These are phyloP conservation scores for Geophilus truncorum DNA, from an alignment of 2,888 invertebrate genomes.

Conservation along the genomic window DNA sequence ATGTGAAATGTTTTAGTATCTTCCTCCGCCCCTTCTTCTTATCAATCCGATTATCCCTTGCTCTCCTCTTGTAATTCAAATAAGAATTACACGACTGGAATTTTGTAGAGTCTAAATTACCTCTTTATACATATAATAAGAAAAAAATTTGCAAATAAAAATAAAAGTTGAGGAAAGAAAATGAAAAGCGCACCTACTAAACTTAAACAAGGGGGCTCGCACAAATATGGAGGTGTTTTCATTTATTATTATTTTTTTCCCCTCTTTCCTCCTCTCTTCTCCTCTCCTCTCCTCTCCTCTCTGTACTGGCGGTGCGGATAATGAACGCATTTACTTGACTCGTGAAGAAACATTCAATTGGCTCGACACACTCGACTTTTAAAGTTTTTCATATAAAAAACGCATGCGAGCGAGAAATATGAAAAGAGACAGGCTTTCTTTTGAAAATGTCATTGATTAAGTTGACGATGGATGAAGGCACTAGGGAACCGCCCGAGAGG, in stretches of 20 bases:
- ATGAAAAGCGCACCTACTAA: background rate
- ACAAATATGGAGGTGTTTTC: background rate
- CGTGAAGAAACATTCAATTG: slow-evolving; percentile 7
- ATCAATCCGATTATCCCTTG: slow-evolving; percentile 10
- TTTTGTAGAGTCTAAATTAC: background rate
- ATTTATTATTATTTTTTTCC: background rate
- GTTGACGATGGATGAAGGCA: slow-evolving; percentile 15
- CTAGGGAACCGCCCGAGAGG: background rate
- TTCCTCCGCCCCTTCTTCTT: slow-evolving; percentile 5
- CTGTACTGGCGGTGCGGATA: background rate
- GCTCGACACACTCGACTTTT: background rate
- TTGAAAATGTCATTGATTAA: slow-evolving; percentile 18
- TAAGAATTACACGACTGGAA: background rate
- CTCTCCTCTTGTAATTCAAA: background rate
- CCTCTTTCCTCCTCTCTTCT: background rate
- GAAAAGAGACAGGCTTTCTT: slow-evolving; percentile 1
- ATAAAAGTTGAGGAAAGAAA: background rate
- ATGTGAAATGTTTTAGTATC: slow-evolving; percentile 7
- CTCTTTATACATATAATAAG: background rate
- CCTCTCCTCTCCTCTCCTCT: background rate
- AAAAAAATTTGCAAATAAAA: background rate
- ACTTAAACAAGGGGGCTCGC: too few relatives aligned
- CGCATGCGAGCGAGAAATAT: background rate
- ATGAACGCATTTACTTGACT: background rate
- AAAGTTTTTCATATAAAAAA: background rate